Conservation (phyloP, 2,888 invertebrate species). For the Cynaeus angustus region DNA sequence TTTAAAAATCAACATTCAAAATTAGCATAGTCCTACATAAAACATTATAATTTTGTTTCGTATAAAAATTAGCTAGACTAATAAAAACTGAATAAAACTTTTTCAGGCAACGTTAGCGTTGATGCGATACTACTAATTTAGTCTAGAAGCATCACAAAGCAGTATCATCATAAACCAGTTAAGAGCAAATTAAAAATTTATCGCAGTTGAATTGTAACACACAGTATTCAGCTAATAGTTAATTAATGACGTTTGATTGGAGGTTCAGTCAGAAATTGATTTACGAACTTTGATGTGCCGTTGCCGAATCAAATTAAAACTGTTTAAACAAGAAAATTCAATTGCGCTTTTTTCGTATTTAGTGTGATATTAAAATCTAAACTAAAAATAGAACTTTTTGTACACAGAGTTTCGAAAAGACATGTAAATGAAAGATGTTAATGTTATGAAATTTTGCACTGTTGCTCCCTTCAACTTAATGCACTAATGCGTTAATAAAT, state of each 20-base stretch:
- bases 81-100: not conserved
- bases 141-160: not conserved
- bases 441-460: constrained; percentile 3
- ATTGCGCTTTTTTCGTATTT: not conserved
- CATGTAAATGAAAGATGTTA: not conserved
- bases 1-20: too few species aligned
- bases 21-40: too few species aligned
- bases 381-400: not conserved
- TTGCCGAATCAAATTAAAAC: constrained; percentile 4
- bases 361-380: not conserved
- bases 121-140: not conserved
- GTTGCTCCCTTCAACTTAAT: constrained; percentile 5
- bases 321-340: constrained; percentile 2
- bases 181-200: constrained; percentile 25
- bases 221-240: constrained; percentile 27
- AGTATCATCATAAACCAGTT: constrained; percentile 2
- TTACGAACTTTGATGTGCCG: constrained; percentile 8
- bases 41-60: too few species aligned
- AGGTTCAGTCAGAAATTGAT: constrained; percentile 13
- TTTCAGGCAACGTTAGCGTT: not conserved
- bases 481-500: constrained; percentile 25
- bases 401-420: constrained; percentile 3
- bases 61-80: too few species aligned
- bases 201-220: constrained; percentile 1
- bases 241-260: constrained; percentile 16